Percentiles rank a stretch among this genome's conserved stretches.
phyloP scores from a whole-genome alignment of 2,888 invertebrate species.

The Lamproptera curius region DNA sequence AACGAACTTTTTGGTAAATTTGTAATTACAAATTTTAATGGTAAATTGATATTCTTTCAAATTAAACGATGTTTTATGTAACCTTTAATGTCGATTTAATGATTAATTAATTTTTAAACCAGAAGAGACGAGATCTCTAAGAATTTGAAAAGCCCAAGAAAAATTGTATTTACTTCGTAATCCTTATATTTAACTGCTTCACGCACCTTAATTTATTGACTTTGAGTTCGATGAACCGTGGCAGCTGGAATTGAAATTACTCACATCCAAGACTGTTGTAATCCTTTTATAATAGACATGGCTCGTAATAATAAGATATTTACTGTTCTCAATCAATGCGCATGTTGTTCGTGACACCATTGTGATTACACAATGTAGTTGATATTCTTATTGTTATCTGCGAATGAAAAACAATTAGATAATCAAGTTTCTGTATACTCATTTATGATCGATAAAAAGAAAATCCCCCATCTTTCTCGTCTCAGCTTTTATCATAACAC shows the following conservation, averaged over 20 bases:
- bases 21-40: not conserved
- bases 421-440: not conserved
- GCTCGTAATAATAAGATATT: no score
- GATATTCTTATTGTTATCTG: conserved; percentile 4
- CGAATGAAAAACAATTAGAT: conserved; percentile 6
- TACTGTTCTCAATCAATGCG: conserved; percentile 7
- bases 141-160: conserved; percentile 16
- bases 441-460: no score
- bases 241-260: conserved; percentile 13
- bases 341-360: not conserved
- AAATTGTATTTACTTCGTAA: conserved; percentile 17
- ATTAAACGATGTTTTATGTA: not conserved
- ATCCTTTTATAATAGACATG: no score
- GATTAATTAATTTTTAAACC: no score
- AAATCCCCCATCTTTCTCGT: no score
- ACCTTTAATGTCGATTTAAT: no score
- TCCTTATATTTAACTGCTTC: conserved; percentile 15
- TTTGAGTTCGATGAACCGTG: conserved; percentile 18
- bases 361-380: conserved; percentile 3
- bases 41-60: not conserved
- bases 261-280: no score
- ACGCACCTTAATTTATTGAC: conserved; percentile 20
- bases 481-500: no score
- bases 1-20: not conserved
- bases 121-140: no score